Percentiles rank a stretch among this genome's conserved stretches.
Evolutionary conservation across 2,797 vertebrate genomes (phyloP).

Genomic region (Macrochelys suwanniensis): DNA sequence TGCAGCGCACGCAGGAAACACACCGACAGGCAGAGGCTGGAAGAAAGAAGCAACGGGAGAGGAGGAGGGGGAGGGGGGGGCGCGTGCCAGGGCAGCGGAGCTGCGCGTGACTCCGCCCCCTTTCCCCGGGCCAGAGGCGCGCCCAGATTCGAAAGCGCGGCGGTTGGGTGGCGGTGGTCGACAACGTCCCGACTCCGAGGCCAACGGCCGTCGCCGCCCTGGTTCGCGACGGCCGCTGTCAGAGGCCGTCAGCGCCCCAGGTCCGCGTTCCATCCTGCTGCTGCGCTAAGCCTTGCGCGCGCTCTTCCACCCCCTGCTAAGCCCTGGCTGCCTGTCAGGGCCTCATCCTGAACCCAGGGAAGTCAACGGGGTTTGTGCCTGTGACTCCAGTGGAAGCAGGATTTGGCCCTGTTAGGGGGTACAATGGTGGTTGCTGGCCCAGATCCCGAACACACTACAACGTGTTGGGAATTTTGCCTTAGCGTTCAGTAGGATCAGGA

Average conservation of each 20-base stretch:
- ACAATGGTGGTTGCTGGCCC: background rate
- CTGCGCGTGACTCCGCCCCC: constrained; percentile 19
- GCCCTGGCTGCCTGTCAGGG: background rate
- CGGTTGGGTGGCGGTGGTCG: no score
- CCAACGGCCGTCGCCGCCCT: background rate
- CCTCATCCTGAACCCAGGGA: no score
- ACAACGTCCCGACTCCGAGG: background rate
- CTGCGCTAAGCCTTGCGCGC: background rate
- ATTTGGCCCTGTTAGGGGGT: background rate
- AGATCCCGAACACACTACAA: background rate
- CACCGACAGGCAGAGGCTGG: constrained; percentile 10
- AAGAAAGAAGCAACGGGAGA: background rate
- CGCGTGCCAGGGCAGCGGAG: background rate
- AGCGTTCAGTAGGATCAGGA: background rate
- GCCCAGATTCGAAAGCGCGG: constrained; percentile 45
- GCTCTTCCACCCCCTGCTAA: background rate
- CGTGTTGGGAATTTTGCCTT: background rate
- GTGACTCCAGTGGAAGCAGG: background rate
- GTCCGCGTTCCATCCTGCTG: background rate
- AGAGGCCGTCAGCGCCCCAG: no score
- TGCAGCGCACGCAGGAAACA: constrained; percentile 61
- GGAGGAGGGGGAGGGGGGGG: background rate
- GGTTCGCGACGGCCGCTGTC: background rate
- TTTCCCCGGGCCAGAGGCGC: constrained; percentile 10
- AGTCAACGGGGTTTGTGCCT: background rate